Evolutionary conservation across 2,113 vertebrate genomes (phyloP).

Genomic region (Anhinga anhinga): DNA sequence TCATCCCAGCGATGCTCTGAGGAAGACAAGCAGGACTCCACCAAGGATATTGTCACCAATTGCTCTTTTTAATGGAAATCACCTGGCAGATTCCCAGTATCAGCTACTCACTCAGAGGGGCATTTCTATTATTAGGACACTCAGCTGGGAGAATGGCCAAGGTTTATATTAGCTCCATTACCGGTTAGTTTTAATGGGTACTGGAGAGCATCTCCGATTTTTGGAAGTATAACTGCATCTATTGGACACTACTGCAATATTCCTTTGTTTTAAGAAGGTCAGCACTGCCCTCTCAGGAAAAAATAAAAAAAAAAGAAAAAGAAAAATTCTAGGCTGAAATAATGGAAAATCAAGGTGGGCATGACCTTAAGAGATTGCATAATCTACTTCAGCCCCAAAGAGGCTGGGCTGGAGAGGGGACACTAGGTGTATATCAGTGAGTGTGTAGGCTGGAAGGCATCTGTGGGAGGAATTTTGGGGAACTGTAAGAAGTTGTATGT

Average conservation of each 20-base stretch:
- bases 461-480: background rate
- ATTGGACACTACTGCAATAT: background rate
- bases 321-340: background rate
- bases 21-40: background rate
- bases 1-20: background rate
- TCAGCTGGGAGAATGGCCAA: background rate
- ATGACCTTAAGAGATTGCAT: background rate
- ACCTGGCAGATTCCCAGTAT: background rate
- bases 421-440: background rate
- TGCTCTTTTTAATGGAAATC: conserved; percentile 3
- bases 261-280: background rate
- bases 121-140: conserved; percentile 8
- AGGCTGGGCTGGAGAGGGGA: background rate
- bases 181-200: background rate
- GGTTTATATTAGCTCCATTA: conserved; percentile 1
- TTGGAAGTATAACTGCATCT: background rate
- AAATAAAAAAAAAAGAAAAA: background rate
- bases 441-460: background rate
- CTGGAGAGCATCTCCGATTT: background rate
- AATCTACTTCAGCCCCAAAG: background rate
- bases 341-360: background rate
- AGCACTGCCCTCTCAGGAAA: background rate
- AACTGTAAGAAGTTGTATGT: background rate
- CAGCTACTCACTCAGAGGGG: background rate
- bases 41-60: background rate